These are phyloP conservation scores for human DNA, from an alignment of 2,113 vertebrate genomes.

Conservation along the genomic window GRCh38 chr5:75752501-75753000, in stretches of 20 bases:
- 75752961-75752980: constrained; percentile 88
- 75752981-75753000: constrained; percentile 87
- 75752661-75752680: constrained; percentile 90
- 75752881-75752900: constrained; percentile 95
- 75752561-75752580: constrained; percentile 90
- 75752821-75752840: constrained; percentile 95
- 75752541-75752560: constrained; percentile 50
- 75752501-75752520: constrained; percentile 90
- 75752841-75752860: constrained; percentile 96
- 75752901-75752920: constrained; percentile 96
- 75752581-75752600: constrained; percentile 96
- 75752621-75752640: constrained; percentile 77
- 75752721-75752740: constrained; percentile 95
- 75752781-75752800: constrained; percentile 86
- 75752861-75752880: constrained; percentile 94
- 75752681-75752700: constrained; percentile 95
- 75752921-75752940: constrained; percentile 89
- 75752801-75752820: constrained; percentile 90
- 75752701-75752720: constrained; percentile 94
- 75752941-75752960: constrained; percentile 49
- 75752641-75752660: constrained; percentile 91
- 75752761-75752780: constrained; percentile 95
- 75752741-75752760: constrained; percentile 86
- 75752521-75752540: constrained; percentile 85
- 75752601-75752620: constrained; percentile 96